These are phyloP conservation scores for Zhuqinia jingwanae DNA, from an alignment of 2,888 invertebrate species.

Conservation along the genomic window DNA sequence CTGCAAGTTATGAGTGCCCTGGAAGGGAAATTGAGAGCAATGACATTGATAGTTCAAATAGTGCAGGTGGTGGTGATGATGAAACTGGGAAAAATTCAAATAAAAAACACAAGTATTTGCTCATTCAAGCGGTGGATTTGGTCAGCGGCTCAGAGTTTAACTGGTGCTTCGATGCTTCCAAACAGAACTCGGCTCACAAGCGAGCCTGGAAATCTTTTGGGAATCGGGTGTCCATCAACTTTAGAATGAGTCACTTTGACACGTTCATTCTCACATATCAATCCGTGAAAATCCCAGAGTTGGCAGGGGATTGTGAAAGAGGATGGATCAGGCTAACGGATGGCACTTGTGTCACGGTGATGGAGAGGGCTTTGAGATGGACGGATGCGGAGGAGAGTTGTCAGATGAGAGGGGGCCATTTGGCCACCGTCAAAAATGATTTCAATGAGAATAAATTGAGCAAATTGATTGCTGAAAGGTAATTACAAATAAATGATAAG, in stretches of 20 bases:
- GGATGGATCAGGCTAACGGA: constrained; percentile 75
- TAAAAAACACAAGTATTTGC: constrained; percentile 62
- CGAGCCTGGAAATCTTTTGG: constrained; percentile 77
- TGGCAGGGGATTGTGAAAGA: constrained; percentile 76
- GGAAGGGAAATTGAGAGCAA: constrained; percentile 48
- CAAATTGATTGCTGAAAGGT: constrained; percentile 77
- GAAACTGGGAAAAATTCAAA: constrained; percentile 33
- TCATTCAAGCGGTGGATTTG: constrained; percentile 74
- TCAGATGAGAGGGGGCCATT: constrained; percentile 75
- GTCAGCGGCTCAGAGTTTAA: constrained; percentile 73
- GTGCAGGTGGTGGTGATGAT: not conserved
- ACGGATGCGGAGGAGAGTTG: constrained; percentile 76
- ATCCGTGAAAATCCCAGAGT: constrained; percentile 68
- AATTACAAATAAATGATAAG: constrained; percentile 11
- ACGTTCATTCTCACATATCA: constrained; percentile 75
- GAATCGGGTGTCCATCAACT: constrained; percentile 75
- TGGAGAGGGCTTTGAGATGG: constrained; percentile 74
- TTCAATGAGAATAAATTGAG: constrained; percentile 72
- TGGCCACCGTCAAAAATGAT: constrained; percentile 76
- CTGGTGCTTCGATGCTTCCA: constrained; percentile 75
- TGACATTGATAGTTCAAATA: constrained; percentile 51
- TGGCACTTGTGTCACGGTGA: constrained; percentile 72
- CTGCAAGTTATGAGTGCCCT: constrained; percentile 70
- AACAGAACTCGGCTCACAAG: constrained; percentile 68
- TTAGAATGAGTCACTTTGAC: constrained; percentile 75